phyloP scores from a whole-genome alignment of 2,888 invertebrate species.

The Siphlonurus alternatus region DNA sequence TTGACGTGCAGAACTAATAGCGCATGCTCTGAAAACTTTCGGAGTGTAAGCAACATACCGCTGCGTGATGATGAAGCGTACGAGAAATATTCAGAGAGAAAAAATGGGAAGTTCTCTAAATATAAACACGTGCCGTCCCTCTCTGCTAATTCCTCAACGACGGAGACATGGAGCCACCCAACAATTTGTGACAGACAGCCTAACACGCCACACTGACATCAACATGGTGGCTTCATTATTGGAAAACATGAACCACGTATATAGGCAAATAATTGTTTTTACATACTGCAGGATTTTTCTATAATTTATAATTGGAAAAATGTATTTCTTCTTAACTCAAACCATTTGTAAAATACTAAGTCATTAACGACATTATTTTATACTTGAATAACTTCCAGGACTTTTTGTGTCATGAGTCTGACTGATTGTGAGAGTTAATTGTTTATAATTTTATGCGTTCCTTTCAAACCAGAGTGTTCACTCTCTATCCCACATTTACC shows the following conservation, averaged over 20 bases:
- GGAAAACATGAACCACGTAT: not conserved
- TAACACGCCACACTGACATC: not conserved
- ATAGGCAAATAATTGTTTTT: too few relatives aligned
- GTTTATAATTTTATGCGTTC: too few relatives aligned
- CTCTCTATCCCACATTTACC: too few relatives aligned
- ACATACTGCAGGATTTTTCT: too few relatives aligned
- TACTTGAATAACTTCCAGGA: too few relatives aligned
- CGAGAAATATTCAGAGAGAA: not conserved
- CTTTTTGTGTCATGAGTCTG: too few relatives aligned
- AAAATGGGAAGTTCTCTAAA: not conserved
- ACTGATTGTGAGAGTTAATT: too few relatives aligned
- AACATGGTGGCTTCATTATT: not conserved
- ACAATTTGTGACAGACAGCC: not conserved
- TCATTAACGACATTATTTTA: too few relatives aligned
- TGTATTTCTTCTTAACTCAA: too few relatives aligned
- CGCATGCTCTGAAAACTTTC: not conserved
- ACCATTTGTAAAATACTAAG: too few relatives aligned
- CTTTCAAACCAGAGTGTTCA: too few relatives aligned
- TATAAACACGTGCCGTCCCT: not conserved
- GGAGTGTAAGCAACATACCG: not conserved
- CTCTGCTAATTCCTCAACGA: not conserved
- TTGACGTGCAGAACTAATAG: not conserved
- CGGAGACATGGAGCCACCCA: not conserved
- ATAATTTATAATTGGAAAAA: too few relatives aligned
- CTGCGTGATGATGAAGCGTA: not conserved